phyloP scores from a whole-genome alignment of 2,888 invertebrate genomes.

The Microctonus brassicae region DNA sequence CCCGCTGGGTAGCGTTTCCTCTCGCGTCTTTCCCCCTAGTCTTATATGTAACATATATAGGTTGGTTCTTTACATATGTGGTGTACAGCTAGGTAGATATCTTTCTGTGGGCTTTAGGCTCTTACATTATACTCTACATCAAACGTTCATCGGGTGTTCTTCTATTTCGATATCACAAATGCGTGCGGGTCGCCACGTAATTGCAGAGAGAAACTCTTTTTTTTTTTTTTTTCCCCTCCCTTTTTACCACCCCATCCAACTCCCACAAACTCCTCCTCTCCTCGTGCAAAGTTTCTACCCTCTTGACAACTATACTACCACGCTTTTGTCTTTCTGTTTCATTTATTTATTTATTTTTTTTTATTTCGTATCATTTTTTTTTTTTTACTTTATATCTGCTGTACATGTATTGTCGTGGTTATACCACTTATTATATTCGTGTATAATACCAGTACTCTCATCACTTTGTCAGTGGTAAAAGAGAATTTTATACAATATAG shows the following conservation, averaged over 20 bases:
- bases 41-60: slow-evolving; percentile 31
- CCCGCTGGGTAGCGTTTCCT: slow-evolving; percentile 46
- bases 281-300: slow-evolving; percentile 23
- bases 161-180: slow-evolving; percentile 33
- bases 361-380: not conserved
- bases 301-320: slow-evolving; percentile 25
- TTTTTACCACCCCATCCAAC: not conserved
- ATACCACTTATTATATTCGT: not conserved
- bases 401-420: slow-evolving; percentile 2
- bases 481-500: not conserved
- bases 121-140: slow-evolving; percentile 1
- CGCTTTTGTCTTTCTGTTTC: slow-evolving; percentile 12
- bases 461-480: not conserved
- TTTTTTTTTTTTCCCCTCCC: slow-evolving; percentile 12
- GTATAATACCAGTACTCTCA: slow-evolving; percentile 12
- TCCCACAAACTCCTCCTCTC: slow-evolving; percentile 7
- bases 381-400: slow-evolving; percentile 1
- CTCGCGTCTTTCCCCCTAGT: slow-evolving; percentile 34
- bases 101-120: not conserved
- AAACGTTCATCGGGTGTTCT: not conserved
- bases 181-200: slow-evolving; percentile 46
- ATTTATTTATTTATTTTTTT: slow-evolving; percentile 1
- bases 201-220: slow-evolving; percentile 48
- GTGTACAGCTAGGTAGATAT: not conserved
- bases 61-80: not conserved